Evolutionary conservation across 2,888 invertebrate species (phyloP).

Genomic region (Epsilonema sp.): DNA sequence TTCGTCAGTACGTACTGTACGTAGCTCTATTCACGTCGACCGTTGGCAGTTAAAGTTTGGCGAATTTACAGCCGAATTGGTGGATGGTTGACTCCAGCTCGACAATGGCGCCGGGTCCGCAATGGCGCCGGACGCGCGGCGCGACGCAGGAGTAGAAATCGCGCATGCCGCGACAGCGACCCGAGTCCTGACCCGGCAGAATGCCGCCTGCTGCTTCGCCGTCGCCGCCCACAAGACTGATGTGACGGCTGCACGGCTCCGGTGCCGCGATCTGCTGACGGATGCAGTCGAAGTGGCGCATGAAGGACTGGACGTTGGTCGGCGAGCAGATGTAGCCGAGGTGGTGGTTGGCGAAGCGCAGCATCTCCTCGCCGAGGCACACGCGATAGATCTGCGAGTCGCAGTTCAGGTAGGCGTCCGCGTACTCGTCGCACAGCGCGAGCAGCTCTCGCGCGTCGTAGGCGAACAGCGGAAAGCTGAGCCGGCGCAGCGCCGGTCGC

Average conservation of each 20-base stretch:
- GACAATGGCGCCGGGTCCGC: conserved; percentile 3
- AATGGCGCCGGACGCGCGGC: not conserved
- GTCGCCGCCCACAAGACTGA: no score
- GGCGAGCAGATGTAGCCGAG: conserved; percentile 8
- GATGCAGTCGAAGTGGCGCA: conserved; percentile 8
- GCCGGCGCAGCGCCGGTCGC: conserved; percentile 19
- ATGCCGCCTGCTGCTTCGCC: no score
- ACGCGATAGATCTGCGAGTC: conserved; percentile 5
- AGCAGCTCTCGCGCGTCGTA: conserved; percentile 8
- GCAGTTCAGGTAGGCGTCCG: conserved; percentile 10
- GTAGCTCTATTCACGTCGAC: no score
- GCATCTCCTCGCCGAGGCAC: conserved; percentile 7
- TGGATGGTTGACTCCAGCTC: conserved; percentile 5
- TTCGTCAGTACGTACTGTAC: no score
- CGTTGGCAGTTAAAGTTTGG: no score
- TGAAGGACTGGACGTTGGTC: conserved; percentile 4
- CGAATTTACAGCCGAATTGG: conserved; percentile 8
- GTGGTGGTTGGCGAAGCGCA: conserved; percentile 7
- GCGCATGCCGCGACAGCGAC: conserved; percentile 5
- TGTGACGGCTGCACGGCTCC: not conserved
- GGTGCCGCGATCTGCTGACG: not conserved
- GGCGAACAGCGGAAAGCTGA: conserved; percentile 15
- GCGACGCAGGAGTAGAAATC: conserved; percentile 6
- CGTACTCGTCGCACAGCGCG: conserved; percentile 11
- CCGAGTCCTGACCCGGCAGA: not conserved